A percentile compares a stretch with the other conserved stretches of the same genome.
Conservation (phyloP, 2,888 invertebrate genomes). For the Lagria hirta region DNA sequence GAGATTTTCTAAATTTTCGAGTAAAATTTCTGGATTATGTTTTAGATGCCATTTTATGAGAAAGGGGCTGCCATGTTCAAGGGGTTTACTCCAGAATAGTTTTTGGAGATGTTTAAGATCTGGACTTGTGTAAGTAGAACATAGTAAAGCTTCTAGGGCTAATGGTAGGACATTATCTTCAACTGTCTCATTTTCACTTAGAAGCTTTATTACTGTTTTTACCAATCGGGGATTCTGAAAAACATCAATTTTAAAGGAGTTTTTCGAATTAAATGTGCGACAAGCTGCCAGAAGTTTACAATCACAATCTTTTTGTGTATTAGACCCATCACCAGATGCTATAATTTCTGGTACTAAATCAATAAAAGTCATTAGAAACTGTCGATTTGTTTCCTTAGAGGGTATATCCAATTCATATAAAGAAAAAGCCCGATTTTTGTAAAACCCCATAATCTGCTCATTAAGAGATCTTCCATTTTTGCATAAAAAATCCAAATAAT, state of each 20-base stretch:
- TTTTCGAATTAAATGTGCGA: background rate
- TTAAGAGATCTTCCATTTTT: background rate
- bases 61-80: background rate
- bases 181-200: background rate
- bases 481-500: constrained; percentile 2
- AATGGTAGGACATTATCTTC: background rate
- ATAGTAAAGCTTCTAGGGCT: constrained; percentile 3
- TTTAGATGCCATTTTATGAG: constrained; percentile 2
- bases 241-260: background rate
- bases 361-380: background rate
- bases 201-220: background rate
- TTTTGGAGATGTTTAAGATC: constrained; percentile 3
- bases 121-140: background rate
- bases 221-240: constrained; percentile 1
- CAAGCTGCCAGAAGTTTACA: constrained; percentile 1
- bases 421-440: background rate
- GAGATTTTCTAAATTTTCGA: background rate
- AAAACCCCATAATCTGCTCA: constrained; percentile 1
- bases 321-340: background rate
- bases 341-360: constrained; percentile 1
- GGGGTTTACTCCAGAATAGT: background rate
- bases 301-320: constrained; percentile 1
- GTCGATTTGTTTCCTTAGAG: background rate
- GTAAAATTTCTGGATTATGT: background rate
- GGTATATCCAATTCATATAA: background rate